Percentiles rank a stretch among this genome's conserved stretches.
Conservation (phyloP, 2,113 vertebrate genomes). For the Proteles cristata region DNA sequence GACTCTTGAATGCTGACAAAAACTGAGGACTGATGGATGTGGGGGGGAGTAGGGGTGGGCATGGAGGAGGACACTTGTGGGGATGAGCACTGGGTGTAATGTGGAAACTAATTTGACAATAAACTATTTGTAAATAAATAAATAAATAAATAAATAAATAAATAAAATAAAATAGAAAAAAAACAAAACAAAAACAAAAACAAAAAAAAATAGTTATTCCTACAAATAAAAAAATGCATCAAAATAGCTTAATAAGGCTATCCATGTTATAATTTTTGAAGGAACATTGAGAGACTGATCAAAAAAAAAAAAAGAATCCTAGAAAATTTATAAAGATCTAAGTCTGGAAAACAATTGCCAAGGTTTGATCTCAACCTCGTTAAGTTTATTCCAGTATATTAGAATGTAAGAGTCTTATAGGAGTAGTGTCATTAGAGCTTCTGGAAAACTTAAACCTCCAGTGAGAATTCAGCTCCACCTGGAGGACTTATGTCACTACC, state of each 20-base stretch:
- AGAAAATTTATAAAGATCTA: neutral
- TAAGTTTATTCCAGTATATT: neutral
- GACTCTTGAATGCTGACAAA: too few species aligned
- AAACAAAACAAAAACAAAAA: too few species aligned
- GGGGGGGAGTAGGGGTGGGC: too few species aligned
- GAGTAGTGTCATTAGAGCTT: neutral
- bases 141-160: too few species aligned
- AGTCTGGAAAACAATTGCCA: neutral
- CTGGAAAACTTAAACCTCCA: neutral
- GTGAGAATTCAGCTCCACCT: neutral
- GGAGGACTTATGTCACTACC: neutral
- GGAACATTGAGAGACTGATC: neutral
- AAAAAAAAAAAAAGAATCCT: neutral
- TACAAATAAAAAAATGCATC: neutral
- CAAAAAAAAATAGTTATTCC: too few species aligned
- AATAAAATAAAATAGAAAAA: too few species aligned
- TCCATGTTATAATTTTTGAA: neutral
- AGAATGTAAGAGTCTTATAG: neutral
- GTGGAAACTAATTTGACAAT: too few species aligned
- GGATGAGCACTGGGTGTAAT: too few species aligned
- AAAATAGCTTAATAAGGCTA: neutral
- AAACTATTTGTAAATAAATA: too few species aligned
- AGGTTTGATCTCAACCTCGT: neutral
- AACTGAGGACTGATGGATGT: too few species aligned
- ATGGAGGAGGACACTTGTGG: too few species aligned